phyloP scores from a whole-genome alignment of 2,888 invertebrate species.

The Macrosiphum euphorbiae region DNA sequence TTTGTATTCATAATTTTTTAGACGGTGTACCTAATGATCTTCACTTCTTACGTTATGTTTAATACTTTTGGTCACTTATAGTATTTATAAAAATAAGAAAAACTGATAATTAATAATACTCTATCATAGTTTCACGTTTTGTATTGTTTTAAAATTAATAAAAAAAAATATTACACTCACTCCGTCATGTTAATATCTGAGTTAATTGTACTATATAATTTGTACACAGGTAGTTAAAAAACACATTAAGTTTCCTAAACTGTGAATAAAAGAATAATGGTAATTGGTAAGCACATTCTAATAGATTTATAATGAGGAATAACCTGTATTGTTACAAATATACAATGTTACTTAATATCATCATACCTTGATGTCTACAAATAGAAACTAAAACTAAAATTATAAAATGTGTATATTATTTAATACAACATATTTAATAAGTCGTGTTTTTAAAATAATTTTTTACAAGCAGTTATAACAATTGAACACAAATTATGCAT shows the following conservation, averaged over 20 bases:
- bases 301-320: neutral
- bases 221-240: neutral
- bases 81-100: neutral
- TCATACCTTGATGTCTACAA: neutral
- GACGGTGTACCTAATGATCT: neutral
- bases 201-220: neutral
- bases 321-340: neutral
- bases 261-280: neutral
- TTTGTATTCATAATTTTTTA: neutral
- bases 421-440: neutral
- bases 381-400: neutral
- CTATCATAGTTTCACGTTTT: neutral
- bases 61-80: neutral
- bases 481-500: too few species aligned
- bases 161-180: neutral
- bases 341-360: neutral
- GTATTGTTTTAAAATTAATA: neutral
- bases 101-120: neutral
- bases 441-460: neutral
- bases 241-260: neutral
- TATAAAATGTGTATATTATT: neutral
- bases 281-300: neutral
- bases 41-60: neutral
- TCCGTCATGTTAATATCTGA: neutral
- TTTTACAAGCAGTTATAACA: neutral